A percentile compares a stretch with the other conserved stretches of the same genome.
Conservation (phyloP, 2,113 vertebrate genomes). For the Oryzias curvinotus region DNA sequence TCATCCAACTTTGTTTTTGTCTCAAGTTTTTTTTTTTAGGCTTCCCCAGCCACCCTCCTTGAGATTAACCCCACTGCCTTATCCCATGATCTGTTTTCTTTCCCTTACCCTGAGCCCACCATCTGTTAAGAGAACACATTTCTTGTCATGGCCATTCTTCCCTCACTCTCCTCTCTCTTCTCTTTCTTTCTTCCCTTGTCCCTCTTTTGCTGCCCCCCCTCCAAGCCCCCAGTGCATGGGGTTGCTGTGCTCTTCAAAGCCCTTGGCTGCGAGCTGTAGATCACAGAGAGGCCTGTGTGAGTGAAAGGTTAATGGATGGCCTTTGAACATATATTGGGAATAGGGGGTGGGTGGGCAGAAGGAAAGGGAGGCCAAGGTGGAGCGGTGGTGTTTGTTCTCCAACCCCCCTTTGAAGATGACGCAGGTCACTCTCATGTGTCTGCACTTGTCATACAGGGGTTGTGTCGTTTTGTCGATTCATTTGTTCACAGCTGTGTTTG, state of each 20-base stretch:
- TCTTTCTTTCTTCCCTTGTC: conserved; percentile 20
- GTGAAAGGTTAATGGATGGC: conserved; percentile 83
- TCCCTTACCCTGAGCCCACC: conserved; percentile 6
- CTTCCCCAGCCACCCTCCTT: conserved; percentile 13
- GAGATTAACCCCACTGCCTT: conserved; percentile 7
- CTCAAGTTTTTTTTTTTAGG: conserved; percentile 3
- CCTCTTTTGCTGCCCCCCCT: conserved; percentile 31
- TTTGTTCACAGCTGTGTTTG: conserved; percentile 29
- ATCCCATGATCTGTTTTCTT: conserved; percentile 19
- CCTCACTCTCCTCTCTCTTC: conserved; percentile 14
- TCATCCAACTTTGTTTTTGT: not conserved
- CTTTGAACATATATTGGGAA: conserved; percentile 80
- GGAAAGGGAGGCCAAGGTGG: conserved; percentile 38
- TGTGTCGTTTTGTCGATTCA: conserved; percentile 56
- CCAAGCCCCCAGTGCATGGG: conserved; percentile 19
- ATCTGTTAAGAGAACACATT: conserved; percentile 18
- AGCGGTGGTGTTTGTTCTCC: conserved; percentile 64
- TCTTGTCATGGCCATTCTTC: conserved; percentile 27
- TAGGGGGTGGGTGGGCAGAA: conserved; percentile 40
- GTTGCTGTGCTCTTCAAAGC: conserved; percentile 75
- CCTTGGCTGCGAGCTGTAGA: conserved; percentile 74
- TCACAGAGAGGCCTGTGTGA: conserved; percentile 74
- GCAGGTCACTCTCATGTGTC: conserved; percentile 43
- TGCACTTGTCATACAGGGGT: conserved; percentile 20
- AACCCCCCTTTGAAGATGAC: conserved; percentile 74